Conservation (phyloP, 2,888 invertebrate species). For the Synergus japonicus region DNA sequence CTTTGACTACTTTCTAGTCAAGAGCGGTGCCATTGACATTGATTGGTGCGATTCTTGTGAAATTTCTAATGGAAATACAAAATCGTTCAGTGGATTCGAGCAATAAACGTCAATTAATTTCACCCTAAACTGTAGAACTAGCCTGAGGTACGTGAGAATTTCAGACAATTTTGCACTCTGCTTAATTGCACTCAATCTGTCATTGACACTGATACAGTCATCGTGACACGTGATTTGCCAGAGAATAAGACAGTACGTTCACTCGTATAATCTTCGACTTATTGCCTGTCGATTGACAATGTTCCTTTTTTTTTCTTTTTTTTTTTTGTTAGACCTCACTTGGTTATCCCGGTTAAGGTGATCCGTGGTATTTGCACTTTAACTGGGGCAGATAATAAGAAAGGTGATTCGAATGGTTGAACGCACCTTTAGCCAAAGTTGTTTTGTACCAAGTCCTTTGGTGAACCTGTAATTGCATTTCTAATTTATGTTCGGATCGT, state of each 20-base stretch:
- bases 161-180: slow-evolving; percentile 26
- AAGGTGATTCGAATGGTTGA: neutral
- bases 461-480: slow-evolving; percentile 24
- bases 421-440: neutral
- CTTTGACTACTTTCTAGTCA: slow-evolving; percentile 33
- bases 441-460: slow-evolving; percentile 5
- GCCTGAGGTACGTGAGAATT: slow-evolving; percentile 52
- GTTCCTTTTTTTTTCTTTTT: slow-evolving; percentile 45
- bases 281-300: slow-evolving; percentile 52
- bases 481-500: slow-evolving; percentile 27
- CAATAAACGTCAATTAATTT: slow-evolving; percentile 39
- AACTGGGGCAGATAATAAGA: slow-evolving; percentile 19
- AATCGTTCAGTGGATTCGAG: neutral
- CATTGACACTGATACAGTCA: slow-evolving; percentile 65
- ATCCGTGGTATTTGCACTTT: slow-evolving; percentile 37
- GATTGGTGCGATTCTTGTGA: slow-evolving; percentile 36
- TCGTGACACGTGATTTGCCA: slow-evolving; percentile 42
- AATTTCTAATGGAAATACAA: slow-evolving; percentile 11
- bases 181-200: slow-evolving; percentile 48
- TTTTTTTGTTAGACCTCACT: slow-evolving; percentile 38
- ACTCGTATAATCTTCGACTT: slow-evolving; percentile 46
- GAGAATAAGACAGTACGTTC: slow-evolving; percentile 51
- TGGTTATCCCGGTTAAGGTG: slow-evolving; percentile 40
- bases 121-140: slow-evolving; percentile 27
- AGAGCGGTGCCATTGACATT: slow-evolving; percentile 45